Evolutionary conservation across 2,888 invertebrate genomes (phyloP).

Genomic region (Clepsis dumicolana): DNA sequence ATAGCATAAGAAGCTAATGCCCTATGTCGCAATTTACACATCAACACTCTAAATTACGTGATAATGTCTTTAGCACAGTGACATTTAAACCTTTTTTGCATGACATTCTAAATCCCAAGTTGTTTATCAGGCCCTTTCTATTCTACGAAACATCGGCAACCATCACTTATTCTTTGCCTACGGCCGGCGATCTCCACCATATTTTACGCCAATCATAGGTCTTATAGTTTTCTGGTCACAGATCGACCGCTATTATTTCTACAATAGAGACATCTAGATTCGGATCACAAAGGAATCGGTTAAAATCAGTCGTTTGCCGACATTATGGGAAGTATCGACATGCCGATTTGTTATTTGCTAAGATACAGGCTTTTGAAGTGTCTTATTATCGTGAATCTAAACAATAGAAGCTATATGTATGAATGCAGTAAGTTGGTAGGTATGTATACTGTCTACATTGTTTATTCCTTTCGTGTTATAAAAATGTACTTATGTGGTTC

Average conservation of each 20-base stretch:
- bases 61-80: slow-evolving; percentile 1
- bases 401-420: neutral
- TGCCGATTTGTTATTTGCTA: slow-evolving; percentile 30
- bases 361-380: slow-evolving; percentile 17
- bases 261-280: slow-evolving; percentile 63
- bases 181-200: slow-evolving; percentile 50
- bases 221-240: slow-evolving; percentile 51
- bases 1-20: neutral
- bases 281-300: slow-evolving; percentile 48
- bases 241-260: slow-evolving; percentile 53
- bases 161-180: slow-evolving; percentile 37
- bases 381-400: slow-evolving; percentile 4
- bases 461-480: slow-evolving; percentile 3
- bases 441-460: neutral
- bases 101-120: slow-evolving; percentile 8
- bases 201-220: slow-evolving; percentile 51
- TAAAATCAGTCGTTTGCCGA: slow-evolving; percentile 37
- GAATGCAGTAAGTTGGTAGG: no score
- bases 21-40: slow-evolving; percentile 10
- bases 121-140: slow-evolving; percentile 28
- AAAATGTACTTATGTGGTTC: neutral
- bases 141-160: slow-evolving; percentile 18
- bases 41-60: slow-evolving; percentile 3
- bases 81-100: slow-evolving; percentile 16
- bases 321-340: slow-evolving; percentile 15